Conservation (phyloP, 1,140 invertebrate genomes). For the Trissolcus basalis region DNA sequence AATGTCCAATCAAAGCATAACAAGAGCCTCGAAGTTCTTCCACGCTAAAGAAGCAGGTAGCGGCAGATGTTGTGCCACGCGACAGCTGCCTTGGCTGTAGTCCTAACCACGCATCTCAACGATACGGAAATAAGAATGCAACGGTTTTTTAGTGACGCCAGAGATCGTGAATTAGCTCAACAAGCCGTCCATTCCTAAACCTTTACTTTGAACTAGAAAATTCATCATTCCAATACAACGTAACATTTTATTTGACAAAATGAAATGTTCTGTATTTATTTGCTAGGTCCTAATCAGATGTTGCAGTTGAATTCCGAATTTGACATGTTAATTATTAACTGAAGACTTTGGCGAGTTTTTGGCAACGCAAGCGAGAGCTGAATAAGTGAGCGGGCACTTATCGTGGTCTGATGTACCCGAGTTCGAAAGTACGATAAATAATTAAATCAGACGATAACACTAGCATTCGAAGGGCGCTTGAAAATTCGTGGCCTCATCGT, state of each 20-base stretch:
- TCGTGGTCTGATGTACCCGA: conserved; percentile 9
- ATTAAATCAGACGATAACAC: conserved; percentile 29
- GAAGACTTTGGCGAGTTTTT: background rate
- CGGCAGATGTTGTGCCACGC: conserved; percentile 46
- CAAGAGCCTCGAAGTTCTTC: conserved; percentile 23
- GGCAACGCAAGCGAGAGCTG: background rate
- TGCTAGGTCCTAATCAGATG: background rate
- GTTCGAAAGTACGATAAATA: conserved; percentile 41
- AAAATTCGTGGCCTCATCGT: conserved; percentile 42
- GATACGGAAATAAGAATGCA: conserved; percentile 32
- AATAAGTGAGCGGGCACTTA: conserved; percentile 18
- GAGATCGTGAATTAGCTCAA: conserved; percentile 1
- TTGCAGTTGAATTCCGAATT: background rate
- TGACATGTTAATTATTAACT: conserved; percentile 1
- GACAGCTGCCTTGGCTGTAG: conserved; percentile 36
- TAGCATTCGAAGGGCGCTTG: conserved; percentile 15
- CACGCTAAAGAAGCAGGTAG: conserved; percentile 26
- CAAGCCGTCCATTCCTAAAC: background rate
- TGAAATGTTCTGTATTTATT: too few species aligned
- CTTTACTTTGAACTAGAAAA: background rate
- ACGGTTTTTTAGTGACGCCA: background rate
- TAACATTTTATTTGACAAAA: too few species aligned
- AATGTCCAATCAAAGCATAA: conserved; percentile 12
- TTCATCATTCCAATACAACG: too few species aligned
- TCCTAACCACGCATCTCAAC: conserved; percentile 23